Conservation (phyloP, 2,113 vertebrate species). For the Atlantisia rogersi region DNA sequence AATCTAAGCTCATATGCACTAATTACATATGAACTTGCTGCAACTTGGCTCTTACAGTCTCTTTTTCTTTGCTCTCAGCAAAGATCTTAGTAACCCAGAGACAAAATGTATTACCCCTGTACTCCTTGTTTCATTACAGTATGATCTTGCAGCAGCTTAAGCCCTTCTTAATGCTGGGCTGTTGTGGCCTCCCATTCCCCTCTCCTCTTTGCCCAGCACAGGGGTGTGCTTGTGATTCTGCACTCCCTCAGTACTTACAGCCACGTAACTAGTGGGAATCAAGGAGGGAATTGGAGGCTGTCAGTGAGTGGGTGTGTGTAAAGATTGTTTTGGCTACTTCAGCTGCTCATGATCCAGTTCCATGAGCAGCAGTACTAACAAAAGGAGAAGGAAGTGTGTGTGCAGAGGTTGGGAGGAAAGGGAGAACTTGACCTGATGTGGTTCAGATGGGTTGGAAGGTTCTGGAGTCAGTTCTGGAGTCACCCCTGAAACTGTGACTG, state of each 20-base stretch:
- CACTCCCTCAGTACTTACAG: not conserved
- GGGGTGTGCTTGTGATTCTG: not conserved
- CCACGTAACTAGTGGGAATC: not conserved
- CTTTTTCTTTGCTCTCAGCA: not conserved
- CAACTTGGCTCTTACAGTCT: not conserved
- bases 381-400: not conserved
- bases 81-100: not conserved
- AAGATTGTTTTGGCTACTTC: not conserved
- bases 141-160: not conserved
- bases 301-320: too few species aligned
- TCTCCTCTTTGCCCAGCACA: not conserved
- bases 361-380: not conserved
- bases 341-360: not conserved
- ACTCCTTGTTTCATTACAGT: not conserved
- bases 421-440: not conserved
- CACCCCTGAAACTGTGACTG: not conserved
- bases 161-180: not conserved
- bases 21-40: not conserved
- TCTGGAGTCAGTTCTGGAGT: not conserved
- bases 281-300: not conserved
- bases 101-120: not conserved
- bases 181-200: not conserved
- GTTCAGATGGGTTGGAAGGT: not conserved
- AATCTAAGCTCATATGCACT: not conserved
- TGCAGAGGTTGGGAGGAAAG: not conserved